Base-by-base conservation (phyloP, 2,888 invertebrate genomes). In the Torymus tubicola region DNA sequence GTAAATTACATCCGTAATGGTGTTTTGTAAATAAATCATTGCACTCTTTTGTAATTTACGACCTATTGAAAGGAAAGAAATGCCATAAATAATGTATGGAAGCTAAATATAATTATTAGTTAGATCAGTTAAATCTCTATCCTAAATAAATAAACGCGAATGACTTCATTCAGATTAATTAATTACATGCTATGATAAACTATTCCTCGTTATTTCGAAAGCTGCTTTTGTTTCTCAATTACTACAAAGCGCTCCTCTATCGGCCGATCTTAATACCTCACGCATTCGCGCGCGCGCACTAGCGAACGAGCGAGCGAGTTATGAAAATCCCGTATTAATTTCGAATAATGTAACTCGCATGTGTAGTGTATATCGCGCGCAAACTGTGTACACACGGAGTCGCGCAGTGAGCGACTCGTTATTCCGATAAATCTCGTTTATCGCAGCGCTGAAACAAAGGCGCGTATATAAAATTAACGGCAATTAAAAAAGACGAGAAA, bases 281-380 rank as follows among this genome's bases (percentile, higher is more conserved):
- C 13, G 18, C 68, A 50, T 57, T 31, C n/a, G 55, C 55, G 42
- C 53, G 58, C 67, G 1, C 42, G n/a, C n/a, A n/a, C 13, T 31
- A 31, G 31, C 2, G 24, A 24, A 24, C 31, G 2, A 31, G 31
- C 16, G 60, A 24, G 14, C 24, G 10, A 10, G 71, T 70, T 14
- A 42, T 50, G 70, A 70, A 70, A 70, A 70, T 14, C 60, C 50
- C 50, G 50, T 24, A 71, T 71, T 61, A 61, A 60, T 71, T 61
- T 50, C 21, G 60, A 71, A 61, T 71, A 52, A 69, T 12, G 24
- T 14, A 57, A 69, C 24, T 5, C 57, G 57, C 57, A 31, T 31
- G 31, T 31, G 31, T 8, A 5, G 31, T 8, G 31, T 31, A 31
- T 31, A n/a, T n/a, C n/a, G n/a, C 31, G 31, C 31, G 31, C 31